Conservation (phyloP, 2,888 invertebrate species). For the Zaprionus lineosus region DNA sequence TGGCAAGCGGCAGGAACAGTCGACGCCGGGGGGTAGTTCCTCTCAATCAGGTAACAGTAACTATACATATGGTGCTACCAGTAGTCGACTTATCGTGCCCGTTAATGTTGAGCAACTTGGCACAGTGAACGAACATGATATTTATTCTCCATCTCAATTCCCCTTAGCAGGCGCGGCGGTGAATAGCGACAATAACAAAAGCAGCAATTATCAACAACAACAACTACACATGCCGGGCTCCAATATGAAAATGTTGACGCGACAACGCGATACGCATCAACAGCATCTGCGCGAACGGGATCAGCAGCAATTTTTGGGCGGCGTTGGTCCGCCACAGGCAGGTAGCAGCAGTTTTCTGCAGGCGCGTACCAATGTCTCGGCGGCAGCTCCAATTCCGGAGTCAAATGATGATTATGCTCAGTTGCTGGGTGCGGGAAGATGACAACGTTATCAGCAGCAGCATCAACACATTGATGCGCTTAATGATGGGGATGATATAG, state of each 20-base stretch:
- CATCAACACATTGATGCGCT: conserved; percentile 52
- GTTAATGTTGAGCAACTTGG: conserved; percentile 51
- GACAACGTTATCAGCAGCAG: conserved; percentile 73
- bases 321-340: conserved; percentile 56
- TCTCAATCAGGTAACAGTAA: conserved; percentile 54
- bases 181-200: conserved; percentile 55
- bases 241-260: conserved; percentile 54
- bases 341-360: conserved; percentile 71
- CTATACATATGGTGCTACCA: conserved; percentile 58
- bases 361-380: conserved; percentile 63
- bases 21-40: conserved; percentile 30
- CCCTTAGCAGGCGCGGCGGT: conserved; percentile 59
- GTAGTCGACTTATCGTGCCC: conserved; percentile 57
- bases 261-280: conserved; percentile 62
- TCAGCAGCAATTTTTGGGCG: conserved; percentile 55
- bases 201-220: conserved; percentile 77
- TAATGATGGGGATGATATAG: conserved; percentile 64
- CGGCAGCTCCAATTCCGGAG: conserved; percentile 75
- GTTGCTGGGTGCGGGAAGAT: conserved; percentile 77
- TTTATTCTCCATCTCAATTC: conserved; percentile 63
- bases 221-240: conserved; percentile 64
- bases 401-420: conserved; percentile 77
- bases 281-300: conserved; percentile 66
- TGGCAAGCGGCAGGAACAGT: conserved; percentile 65
- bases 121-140: conserved; percentile 53